A percentile compares a stretch with the other conserved stretches of the same genome.
Conservation (phyloP, 2,888 invertebrate genomes). For the Caenorhabditis sp. region DNA sequence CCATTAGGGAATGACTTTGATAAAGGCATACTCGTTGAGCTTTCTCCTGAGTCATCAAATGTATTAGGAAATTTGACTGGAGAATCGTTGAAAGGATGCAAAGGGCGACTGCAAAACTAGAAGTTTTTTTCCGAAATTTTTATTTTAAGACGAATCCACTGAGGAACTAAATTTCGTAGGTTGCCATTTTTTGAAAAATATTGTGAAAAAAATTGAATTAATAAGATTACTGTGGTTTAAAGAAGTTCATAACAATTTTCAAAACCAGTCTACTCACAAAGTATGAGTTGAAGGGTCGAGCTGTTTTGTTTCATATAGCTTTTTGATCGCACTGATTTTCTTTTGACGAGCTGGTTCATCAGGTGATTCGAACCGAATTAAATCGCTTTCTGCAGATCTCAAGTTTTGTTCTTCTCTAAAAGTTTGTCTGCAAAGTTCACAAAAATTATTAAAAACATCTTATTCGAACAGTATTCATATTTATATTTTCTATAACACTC, state of each 20-base stretch:
- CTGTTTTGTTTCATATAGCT: constrained; percentile 61
- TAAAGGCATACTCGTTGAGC: constrained; percentile 14
- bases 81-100: not conserved
- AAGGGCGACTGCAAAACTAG: constrained; percentile 22
- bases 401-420: constrained; percentile 63
- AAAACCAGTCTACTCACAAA: not conserved
- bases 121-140: no score
- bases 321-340: constrained; percentile 71
- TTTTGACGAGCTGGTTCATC: constrained; percentile 65
- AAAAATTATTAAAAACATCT: not conserved
- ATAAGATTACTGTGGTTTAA: no score
- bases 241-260: no score
- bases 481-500: no score
- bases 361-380: constrained; percentile 69
- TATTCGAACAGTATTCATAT: no score
- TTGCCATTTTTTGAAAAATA: no score
- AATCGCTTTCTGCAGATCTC: constrained; percentile 51
- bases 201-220: no score
- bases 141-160: no score
- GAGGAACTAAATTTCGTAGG: no score
- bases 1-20: constrained; percentile 29
- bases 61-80: not conserved
- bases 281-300: constrained; percentile 3
- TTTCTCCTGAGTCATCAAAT: not conserved
- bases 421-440: constrained; percentile 62